Base-by-base conservation (phyloP, 2,113 vertebrate genomes). In the Guaruba guarouba region DNA sequence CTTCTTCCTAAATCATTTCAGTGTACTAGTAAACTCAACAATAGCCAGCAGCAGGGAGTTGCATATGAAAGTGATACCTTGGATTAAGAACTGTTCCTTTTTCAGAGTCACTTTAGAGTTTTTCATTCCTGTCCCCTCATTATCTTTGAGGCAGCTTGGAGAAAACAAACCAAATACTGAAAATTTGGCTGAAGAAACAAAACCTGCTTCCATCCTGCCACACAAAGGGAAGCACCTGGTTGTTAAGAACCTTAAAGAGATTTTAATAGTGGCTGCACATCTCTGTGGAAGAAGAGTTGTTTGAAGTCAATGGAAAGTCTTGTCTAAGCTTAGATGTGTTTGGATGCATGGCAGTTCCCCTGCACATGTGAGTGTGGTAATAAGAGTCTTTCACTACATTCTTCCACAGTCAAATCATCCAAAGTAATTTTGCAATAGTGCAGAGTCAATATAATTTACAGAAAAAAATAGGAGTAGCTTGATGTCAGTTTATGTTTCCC, bases 401-500 rank as follows among this genome's bases (percentile, higher is more conserved):
- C 81, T 93, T 97, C 94, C 82, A 76, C 0, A 14, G 44, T 80
- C 79, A 85, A 85, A 95, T 96, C 90, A 96, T 54, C 61, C 90
- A 33, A 66, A 81, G 78, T 63, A 66, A 91, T 92, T 94, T 70
- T 92, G 92, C 93, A 93, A 82, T 54, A 88, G 61, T 59, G 57
- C 84, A 79, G 80, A 93, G 89, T 94, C 82, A 77, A 93, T 89
- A 82, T 83, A 93, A 95, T 95, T 95, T 94, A 91, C 44, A 86
- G 92, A 64, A 93, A 92, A 59, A 59, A 92, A 94, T 89, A 90
- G 59, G 68, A 94, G 91, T 71, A 93, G 93, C 82, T 89, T 91
- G 86, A 84, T 96, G 88, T 94, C 93, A 96, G 81, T 92, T 94
- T 90, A 92, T 95, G 74, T 82, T 96, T 91, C 83, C 59, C 81